Evolutionary conservation across 2,113 vertebrate species (phyloP).

Genomic region (Aythya baeri): DNA sequence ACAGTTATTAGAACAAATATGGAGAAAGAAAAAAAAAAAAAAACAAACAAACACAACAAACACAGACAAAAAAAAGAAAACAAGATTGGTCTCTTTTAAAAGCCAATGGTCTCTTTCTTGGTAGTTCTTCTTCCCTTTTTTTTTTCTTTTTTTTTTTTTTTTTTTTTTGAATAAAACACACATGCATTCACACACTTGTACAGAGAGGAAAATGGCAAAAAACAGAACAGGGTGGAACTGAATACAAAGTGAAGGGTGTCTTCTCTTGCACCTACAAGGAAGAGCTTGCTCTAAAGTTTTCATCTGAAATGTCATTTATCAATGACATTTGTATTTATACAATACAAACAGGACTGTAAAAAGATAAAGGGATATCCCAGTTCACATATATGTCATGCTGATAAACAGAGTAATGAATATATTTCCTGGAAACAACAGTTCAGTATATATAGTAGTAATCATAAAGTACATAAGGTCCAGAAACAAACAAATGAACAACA

Average conservation of each 20-base stretch:
- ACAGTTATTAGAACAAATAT: neutral
- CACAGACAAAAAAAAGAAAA: no score
- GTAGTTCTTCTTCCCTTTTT: neutral
- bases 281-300: neutral
- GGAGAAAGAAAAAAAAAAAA: neutral
- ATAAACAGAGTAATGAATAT: neutral
- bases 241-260: neutral
- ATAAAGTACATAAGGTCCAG: neutral
- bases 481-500: neutral
- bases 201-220: neutral
- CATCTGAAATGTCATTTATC: neutral
- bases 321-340: neutral
- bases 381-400: neutral
- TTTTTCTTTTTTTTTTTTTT: accelerated
- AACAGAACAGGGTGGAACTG: neutral
- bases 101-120: neutral
- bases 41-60: no score
- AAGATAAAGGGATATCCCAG: neutral
- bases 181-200: accelerated
- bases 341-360: neutral
- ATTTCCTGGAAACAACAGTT: neutral
- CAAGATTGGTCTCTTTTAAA: neutral
- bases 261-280: neutral
- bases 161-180: neutral
- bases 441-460: neutral